Conservation (phyloP, 2,113 vertebrate species). For the cattle (Bos taurus) region DNA sequence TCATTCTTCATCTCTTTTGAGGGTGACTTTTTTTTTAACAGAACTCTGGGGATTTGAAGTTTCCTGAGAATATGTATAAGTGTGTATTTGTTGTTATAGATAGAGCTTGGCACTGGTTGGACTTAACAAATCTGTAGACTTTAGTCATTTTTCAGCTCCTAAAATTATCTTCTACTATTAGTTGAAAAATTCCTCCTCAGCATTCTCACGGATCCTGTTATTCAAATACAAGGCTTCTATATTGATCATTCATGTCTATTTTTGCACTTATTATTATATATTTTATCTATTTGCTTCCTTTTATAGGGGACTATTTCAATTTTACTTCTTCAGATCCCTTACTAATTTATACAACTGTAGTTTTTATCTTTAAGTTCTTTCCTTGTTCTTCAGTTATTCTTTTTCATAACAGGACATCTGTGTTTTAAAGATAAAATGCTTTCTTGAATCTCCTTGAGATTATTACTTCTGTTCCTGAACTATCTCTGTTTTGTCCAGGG, state of each 20-base stretch:
- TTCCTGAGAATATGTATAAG: neutral
- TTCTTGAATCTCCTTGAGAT: neutral
- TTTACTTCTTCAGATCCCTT: neutral
- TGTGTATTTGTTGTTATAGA: neutral
- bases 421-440: neutral
- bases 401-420: neutral
- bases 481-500: neutral
- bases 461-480: neutral
- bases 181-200: neutral
- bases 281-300: neutral
- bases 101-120: neutral
- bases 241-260: neutral
- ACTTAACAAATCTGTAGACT: neutral
- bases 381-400: neutral
- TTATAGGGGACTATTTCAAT: neutral
- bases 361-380: neutral
- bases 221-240: neutral
- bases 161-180: neutral
- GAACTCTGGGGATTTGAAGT: neutral
- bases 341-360: neutral
- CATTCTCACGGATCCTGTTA: neutral
- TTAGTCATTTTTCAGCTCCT: conserved; percentile 5
- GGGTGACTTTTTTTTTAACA: neutral
- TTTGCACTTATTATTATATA: neutral
- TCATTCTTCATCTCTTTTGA: neutral